These are phyloP conservation scores for Abramis brama DNA, from an alignment of 2,113 vertebrate genomes.

Conservation along the genomic window DNA sequence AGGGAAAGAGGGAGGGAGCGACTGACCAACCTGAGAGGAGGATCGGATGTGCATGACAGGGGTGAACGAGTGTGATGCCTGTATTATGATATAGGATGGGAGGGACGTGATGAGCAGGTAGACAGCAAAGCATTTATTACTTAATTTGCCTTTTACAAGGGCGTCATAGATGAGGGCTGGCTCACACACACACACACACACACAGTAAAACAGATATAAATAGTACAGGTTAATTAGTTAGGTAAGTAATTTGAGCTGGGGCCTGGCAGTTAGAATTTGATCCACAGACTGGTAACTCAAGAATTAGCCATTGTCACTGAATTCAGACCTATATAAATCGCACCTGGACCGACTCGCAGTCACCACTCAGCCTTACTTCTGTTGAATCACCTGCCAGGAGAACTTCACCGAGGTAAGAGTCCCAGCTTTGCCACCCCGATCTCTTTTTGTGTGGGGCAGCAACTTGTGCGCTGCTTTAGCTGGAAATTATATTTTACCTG, in stretches of 20 bases:
- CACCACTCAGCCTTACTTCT: conserved; percentile 75
- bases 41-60: conserved; percentile 2
- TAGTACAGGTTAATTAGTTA: conserved; percentile 94
- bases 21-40: conserved; percentile 10
- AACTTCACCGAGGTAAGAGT: conserved; percentile 69
- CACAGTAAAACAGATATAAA: conserved; percentile 80
- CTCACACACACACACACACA: conserved; percentile 45
- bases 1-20: conserved; percentile 17
- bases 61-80: conserved; percentile 10
- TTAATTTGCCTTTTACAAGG: conserved; percentile 70
- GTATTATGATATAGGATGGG: conserved; percentile 24
- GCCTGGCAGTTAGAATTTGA: conserved; percentile 87
- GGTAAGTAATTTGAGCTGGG: conserved; percentile 86
- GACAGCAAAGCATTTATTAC: conserved; percentile 56
- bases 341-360: conserved; percentile 63
- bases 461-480: not conserved
- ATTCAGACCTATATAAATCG: conserved; percentile 93
- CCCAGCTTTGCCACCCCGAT: not conserved
- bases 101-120: conserved; percentile 12
- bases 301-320: conserved; percentile 83
- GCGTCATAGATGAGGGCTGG: conserved; percentile 61
- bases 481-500: not conserved
- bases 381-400: conserved; percentile 70
- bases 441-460: not conserved
- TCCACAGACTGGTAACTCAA: conserved; percentile 92